Conservation (phyloP, 2,113 vertebrate species). For the Guaruba guarouba region DNA sequence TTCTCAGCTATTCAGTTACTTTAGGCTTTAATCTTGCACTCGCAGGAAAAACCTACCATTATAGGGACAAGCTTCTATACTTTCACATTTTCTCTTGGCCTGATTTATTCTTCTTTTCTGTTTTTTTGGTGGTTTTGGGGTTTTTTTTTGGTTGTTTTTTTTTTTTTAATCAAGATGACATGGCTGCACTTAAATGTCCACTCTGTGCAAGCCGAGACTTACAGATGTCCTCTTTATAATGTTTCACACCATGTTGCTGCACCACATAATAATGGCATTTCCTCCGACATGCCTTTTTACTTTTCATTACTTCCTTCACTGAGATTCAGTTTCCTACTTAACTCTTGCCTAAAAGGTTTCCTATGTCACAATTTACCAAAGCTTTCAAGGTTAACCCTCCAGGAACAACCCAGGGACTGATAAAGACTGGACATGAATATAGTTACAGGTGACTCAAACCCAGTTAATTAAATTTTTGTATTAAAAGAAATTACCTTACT, state of each 20-base stretch:
- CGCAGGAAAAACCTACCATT: constrained; percentile 59
- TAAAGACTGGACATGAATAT: background rate
- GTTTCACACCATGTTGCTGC: constrained; percentile 2
- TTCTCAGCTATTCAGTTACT: constrained; percentile 79
- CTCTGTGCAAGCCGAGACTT: constrained; percentile 14
- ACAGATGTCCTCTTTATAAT: constrained; percentile 56
- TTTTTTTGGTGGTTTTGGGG: background rate
- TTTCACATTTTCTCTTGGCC: constrained; percentile 59
- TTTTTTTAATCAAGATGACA: constrained; percentile 48
- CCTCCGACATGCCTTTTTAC: constrained; percentile 18
- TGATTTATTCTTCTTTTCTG: constrained; percentile 59
- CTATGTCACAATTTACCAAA: constrained; percentile 13
- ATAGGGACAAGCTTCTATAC: constrained; percentile 52
- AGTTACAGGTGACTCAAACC: background rate
- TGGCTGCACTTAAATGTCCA: constrained; percentile 1
- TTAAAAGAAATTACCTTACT: background rate
- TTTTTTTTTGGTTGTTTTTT: background rate
- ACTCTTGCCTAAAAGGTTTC: constrained; percentile 20
- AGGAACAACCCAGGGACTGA: background rate
- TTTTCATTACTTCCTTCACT: constrained; percentile 53
- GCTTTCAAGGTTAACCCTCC: constrained; percentile 10
- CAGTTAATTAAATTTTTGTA: background rate
- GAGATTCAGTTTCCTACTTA: constrained; percentile 51
- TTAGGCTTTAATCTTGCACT: constrained; percentile 77
- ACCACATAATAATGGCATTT: background rate